phyloP scores from a whole-genome alignment of 1,140 invertebrate species.

The Bombus confusus region DNA sequence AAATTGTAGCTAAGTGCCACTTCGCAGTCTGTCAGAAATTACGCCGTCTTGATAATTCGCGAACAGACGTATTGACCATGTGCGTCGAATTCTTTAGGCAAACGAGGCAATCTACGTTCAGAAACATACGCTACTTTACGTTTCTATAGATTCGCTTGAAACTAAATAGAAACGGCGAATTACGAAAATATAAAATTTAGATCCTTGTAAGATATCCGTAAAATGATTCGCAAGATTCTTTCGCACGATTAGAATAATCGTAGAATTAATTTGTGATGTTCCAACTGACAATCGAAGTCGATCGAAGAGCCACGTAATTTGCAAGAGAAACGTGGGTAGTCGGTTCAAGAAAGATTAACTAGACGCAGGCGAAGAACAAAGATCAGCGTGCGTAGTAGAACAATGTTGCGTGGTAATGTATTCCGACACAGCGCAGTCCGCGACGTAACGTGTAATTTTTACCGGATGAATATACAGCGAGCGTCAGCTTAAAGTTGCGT shows the following conservation, averaged over 20 bases:
- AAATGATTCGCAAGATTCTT: too few species aligned
- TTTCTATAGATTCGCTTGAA: too few species aligned
- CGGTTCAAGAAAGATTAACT: background rate
- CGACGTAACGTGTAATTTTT: background rate
- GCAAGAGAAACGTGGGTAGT: background rate
- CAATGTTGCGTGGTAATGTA: background rate
- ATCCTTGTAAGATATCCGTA: too few species aligned
- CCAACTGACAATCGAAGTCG: background rate
- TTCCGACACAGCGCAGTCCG: background rate
- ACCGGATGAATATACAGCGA: background rate
- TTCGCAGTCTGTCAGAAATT: slow-evolving; percentile 38
- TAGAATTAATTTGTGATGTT: too few species aligned
- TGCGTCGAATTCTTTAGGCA: background rate
- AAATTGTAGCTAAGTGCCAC: slow-evolving; percentile 49
- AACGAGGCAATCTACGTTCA: too few species aligned
- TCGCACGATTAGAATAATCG: too few species aligned
- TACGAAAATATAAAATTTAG: too few species aligned
- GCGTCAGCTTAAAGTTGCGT: background rate
- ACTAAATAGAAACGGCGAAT: too few species aligned
- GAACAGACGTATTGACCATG: background rate
- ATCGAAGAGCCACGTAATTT: background rate
- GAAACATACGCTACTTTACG: too few species aligned
- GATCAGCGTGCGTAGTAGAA: background rate
- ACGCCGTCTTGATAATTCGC: slow-evolving; percentile 32
- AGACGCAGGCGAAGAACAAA: background rate